phyloP scores from a whole-genome alignment of 2,113 vertebrate species.

The Callionymus lyra region DNA sequence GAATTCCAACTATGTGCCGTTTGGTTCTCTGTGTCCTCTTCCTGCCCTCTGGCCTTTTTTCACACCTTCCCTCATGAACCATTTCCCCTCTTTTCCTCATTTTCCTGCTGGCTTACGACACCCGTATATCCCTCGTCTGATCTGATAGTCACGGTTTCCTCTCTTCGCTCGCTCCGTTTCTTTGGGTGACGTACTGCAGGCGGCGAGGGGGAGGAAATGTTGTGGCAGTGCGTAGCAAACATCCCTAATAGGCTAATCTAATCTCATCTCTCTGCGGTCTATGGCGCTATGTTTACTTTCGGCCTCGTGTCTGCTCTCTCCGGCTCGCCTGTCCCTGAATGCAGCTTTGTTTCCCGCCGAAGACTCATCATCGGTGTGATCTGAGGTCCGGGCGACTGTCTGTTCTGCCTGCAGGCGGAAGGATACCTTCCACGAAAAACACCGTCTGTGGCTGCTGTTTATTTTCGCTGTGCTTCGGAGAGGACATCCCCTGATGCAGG shows the following conservation, averaged over 20 bases:
- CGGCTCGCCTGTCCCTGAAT: constrained; percentile 36
- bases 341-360: constrained; percentile 41
- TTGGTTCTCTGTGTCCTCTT: constrained; percentile 8
- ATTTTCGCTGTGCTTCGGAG: too few species aligned
- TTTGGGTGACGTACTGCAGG: constrained; percentile 36
- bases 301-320: constrained; percentile 48
- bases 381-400: constrained; percentile 33
- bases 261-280: constrained; percentile 61
- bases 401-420: constrained; percentile 31
- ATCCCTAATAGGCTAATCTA: constrained; percentile 63
- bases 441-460: constrained; percentile 5
- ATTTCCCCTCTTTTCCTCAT: constrained; percentile 4
- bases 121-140: too few species aligned
- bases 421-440: constrained; percentile 1
- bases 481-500: too few species aligned
- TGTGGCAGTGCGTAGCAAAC: constrained; percentile 56
- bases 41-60: constrained; percentile 3
- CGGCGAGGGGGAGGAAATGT: constrained; percentile 32
- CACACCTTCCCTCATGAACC: not conserved
- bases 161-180: constrained; percentile 14
- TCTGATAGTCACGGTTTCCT: not conserved
- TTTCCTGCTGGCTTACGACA: constrained; percentile 8
- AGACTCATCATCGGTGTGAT: constrained; percentile 45
- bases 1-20: not conserved
- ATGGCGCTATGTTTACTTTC: constrained; percentile 57